Conservation (phyloP, 2,888 invertebrate genomes). For the Drosophila neonasuta region DNA sequence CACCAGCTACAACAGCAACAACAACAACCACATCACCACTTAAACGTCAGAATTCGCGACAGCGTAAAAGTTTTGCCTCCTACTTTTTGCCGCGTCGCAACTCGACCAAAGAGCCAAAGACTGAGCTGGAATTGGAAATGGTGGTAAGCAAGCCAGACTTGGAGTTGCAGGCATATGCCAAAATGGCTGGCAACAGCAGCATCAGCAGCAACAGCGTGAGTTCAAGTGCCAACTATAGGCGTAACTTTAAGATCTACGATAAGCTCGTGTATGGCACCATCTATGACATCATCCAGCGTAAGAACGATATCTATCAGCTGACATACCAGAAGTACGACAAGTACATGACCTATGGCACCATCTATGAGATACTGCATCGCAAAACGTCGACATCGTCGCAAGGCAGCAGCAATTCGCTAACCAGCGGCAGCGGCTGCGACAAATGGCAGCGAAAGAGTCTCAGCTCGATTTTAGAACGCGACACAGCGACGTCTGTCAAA, state of each 20-base stretch:
- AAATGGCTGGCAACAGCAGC: constrained; percentile 47
- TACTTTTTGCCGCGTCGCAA: constrained; percentile 59
- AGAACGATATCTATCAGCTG: constrained; percentile 81
- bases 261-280: constrained; percentile 82
- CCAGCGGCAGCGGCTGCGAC: constrained; percentile 54
- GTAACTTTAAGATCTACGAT: constrained; percentile 82
- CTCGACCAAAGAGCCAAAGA: constrained; percentile 49
- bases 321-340: constrained; percentile 82
- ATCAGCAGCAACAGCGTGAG: constrained; percentile 29
- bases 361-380: constrained; percentile 82
- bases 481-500: constrained; percentile 37
- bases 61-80: constrained; percentile 79
- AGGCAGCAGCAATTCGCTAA: constrained; percentile 39
- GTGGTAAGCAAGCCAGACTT: constrained; percentile 17
- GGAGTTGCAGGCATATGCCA: constrained; percentile 36
- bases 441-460: constrained; percentile 81
- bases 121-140: constrained; percentile 42
- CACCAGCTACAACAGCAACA: constrained; percentile 5
- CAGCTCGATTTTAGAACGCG: constrained; percentile 79
- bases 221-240: constrained; percentile 67
- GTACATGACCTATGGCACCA: constrained; percentile 83
- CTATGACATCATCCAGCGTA: constrained; percentile 82
- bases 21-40: constrained; percentile 60
- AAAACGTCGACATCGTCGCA: constrained; percentile 72
- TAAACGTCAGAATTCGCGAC: constrained; percentile 80